Base-by-base conservation (phyloP, 1,140 invertebrate species). In the Drosophila baimaii region DNA sequence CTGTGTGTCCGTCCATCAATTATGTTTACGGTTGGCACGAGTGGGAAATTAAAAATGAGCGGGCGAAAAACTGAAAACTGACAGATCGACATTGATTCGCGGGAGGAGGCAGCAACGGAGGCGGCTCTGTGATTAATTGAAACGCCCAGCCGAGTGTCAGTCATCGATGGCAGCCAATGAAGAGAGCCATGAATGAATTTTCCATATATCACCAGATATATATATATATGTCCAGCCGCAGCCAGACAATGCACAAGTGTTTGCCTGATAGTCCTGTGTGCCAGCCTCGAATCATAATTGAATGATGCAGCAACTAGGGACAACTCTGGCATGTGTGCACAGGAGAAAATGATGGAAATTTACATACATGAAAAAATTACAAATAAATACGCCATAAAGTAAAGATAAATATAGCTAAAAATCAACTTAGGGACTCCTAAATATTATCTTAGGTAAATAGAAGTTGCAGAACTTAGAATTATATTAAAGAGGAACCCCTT, bases 281-380 rank as follows among this genome's bases (percentile, higher is more conserved):
- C 31, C 65, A 47, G 78, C 79, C 73, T 77, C 75, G 71, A 83
- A 66, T 65, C 71, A 72, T 88, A 86, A 88, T 79, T 83, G 84
- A 86, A 83, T 88, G 21, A 79, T 57, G 58, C 46, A 39, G 19
- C 27, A 39, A 27, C 10, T 15, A 21, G 7, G 43, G 23, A 35
- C 5, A 47, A 17, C 25, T 47, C 6, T 43, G 43, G 10, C n/a
- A 5, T 6, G 27, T 57, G 31, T 23, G 25, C 25, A 43, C 5
- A 23, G 29, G 10, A 5, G 35, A 23, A 52, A 35, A n/a, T n/a
- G n/a, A n/a, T n/a, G n/a, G n/a, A n/a, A n/a, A n/a, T n/a, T n/a
- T n/a, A n/a, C n/a, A n/a, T n/a, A n/a, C n/a, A n/a, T n/a, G n/a
- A n/a, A n/a, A n/a, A n/a, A n/a, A n/a, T n/a, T n/a, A n/a, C n/a